Evolutionary conservation across 2,113 vertebrate genomes (phyloP).

Genomic region (Spea bombifrons): DNA sequence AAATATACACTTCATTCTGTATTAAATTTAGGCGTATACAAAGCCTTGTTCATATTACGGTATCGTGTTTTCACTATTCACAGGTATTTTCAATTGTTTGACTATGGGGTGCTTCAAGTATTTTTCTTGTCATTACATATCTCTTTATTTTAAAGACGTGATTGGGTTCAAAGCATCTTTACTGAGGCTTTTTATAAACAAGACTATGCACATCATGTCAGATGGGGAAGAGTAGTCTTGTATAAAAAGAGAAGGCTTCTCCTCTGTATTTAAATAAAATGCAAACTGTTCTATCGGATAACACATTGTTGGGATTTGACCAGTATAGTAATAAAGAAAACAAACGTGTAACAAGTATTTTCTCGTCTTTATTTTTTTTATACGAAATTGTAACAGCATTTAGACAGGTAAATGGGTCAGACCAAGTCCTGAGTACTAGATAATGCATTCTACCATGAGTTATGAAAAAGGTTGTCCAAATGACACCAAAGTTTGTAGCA

Average conservation of each 20-base stretch:
- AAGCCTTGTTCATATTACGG: conserved; percentile 12
- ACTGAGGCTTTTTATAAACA: conserved; percentile 11
- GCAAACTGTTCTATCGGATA: conserved; percentile 70
- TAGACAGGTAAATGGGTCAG: too few relatives aligned
- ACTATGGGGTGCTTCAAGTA: conserved; percentile 58
- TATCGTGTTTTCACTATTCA: conserved; percentile 35
- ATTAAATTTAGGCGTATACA: conserved; percentile 30
- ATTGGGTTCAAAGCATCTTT: conserved; percentile 49
- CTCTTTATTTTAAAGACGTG: conserved; percentile 54
- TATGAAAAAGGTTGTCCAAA: too few relatives aligned
- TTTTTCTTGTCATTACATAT: conserved; percentile 53
- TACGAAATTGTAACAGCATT: too few relatives aligned
- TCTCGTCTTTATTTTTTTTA: conserved; percentile 54
- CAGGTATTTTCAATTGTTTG: not conserved
- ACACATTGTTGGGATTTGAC: conserved; percentile 69
- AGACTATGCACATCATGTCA: conserved; percentile 17
- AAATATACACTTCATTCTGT: conserved; percentile 34
- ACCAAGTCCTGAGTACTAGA: too few relatives aligned
- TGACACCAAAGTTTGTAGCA: too few relatives aligned
- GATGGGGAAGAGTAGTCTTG: conserved; percentile 55
- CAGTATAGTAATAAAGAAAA: conserved; percentile 76
- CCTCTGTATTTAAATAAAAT: conserved; percentile 66
- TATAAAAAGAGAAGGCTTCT: conserved; percentile 55
- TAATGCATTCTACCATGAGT: too few relatives aligned
- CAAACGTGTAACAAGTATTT: conserved; percentile 60